A percentile compares a stretch with the other conserved stretches of the same genome.
phyloP scores from a whole-genome alignment of 2,797 vertebrate species.

The Alcedo atthis region DNA sequence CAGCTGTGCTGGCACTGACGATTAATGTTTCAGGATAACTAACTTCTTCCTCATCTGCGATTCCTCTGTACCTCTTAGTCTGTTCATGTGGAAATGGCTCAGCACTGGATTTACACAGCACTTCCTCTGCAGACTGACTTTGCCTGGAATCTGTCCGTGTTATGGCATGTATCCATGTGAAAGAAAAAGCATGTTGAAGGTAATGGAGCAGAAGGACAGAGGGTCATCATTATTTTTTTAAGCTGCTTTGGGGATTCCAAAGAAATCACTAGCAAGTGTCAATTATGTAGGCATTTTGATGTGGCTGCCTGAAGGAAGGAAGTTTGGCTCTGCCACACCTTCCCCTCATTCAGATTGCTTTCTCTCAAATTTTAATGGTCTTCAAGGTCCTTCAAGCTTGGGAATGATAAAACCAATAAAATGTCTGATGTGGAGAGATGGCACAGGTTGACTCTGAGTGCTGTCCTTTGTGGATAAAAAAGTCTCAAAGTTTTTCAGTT shows the following conservation, averaged over 20 bases:
- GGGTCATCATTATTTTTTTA: conserved; percentile 50
- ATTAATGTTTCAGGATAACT: conserved; percentile 67
- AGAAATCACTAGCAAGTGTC: background rate
- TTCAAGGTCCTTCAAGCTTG: background rate
- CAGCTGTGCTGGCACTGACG: conserved; percentile 32
- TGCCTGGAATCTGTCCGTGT: background rate
- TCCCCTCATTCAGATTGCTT: background rate
- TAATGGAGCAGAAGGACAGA: conserved; percentile 57
- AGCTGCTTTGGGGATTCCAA: background rate
- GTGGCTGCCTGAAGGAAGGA: background rate
- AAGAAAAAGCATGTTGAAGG: conserved; percentile 28
- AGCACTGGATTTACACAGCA: background rate
- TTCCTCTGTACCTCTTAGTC: conserved; percentile 35
- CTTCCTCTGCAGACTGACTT: background rate
- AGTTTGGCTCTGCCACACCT: background rate
- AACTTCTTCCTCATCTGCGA: conserved; percentile 20
- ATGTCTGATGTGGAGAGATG: background rate
- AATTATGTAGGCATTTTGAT: background rate
- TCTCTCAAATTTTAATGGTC: background rate
- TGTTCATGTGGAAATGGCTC: conserved; percentile 46
- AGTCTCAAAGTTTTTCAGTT: background rate
- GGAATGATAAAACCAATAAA: background rate
- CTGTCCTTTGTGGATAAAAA: conserved; percentile 36
- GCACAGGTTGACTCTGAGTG: background rate
- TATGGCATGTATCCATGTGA: background rate